Conservation (phyloP, 2,113 vertebrate species). For the Saguinus imperator region DNA sequence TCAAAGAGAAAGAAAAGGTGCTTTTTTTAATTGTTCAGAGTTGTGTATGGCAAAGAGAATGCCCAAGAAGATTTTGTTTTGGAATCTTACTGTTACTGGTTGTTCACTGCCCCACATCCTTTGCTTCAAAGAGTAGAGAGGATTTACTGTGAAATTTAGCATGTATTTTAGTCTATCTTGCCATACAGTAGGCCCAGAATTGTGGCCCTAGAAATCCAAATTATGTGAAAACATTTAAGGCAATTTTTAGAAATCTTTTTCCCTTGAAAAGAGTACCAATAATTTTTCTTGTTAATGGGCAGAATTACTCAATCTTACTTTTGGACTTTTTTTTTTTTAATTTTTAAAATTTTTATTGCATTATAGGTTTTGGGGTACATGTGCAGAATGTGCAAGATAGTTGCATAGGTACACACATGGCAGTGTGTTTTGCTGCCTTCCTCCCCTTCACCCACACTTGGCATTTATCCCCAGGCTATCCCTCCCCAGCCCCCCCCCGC, state of each 20-base stretch:
- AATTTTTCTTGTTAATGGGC: constrained; percentile 22
- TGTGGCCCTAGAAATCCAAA: not conserved
- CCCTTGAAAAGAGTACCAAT: not conserved
- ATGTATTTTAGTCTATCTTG: not conserved
- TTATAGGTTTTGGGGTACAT: no score
- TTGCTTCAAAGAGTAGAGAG: constrained; percentile 6
- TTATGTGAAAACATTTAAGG: not conserved
- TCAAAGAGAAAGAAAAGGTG: constrained; percentile 3
- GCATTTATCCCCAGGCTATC: no score
- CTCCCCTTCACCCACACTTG: no score
- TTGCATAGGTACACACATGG: no score
- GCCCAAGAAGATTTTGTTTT: not conserved
- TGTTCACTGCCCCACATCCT: constrained; percentile 20
- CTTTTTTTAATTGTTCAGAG: not conserved
- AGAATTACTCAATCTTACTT: not conserved
- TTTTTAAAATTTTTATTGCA: no score
- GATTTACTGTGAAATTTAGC: not conserved
- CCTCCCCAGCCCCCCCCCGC: no score
- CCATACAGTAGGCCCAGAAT: not conserved
- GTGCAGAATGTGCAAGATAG: no score
- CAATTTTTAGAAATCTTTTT: constrained; percentile 8
- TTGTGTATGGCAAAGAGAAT: not conserved
- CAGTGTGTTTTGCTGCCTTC: no score
- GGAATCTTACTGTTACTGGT: not conserved
- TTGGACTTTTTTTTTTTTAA: constrained; percentile 48